phyloP scores from a whole-genome alignment of 2,113 vertebrate species.

The Aphyosemion australe region DNA sequence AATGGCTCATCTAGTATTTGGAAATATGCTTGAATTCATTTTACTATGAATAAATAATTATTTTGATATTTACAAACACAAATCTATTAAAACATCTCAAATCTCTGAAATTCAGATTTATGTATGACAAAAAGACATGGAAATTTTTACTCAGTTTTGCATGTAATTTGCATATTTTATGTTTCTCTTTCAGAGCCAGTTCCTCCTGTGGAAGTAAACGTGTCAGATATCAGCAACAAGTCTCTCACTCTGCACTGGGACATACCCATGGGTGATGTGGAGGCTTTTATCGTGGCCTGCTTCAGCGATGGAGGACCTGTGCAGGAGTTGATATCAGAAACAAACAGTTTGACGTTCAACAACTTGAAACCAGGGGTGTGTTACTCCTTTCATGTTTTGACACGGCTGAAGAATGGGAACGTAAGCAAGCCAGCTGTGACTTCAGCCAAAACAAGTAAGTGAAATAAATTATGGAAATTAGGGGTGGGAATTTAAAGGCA shows the following conservation, averaged over 20 bases:
- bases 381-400: constrained; percentile 9
- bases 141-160: background rate
- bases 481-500: no score
- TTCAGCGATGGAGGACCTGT: background rate
- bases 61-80: background rate
- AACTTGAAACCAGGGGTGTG: constrained; percentile 3
- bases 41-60: background rate
- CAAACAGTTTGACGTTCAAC: constrained; percentile 2
- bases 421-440: constrained; percentile 6
- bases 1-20: background rate
- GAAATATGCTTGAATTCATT: background rate
- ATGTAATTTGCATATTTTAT: no score
- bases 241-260: constrained; percentile 15
- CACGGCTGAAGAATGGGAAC: background rate
- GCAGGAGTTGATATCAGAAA: background rate
- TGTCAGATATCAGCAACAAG: background rate
- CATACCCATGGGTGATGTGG: constrained; percentile 10
- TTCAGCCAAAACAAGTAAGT: constrained; percentile 24
- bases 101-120: background rate
- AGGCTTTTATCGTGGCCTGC: constrained; percentile 6
- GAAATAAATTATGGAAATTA: background rate
- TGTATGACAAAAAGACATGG: background rate
- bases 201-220: background rate
- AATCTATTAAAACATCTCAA: background rate
- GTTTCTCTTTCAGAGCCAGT: constrained; percentile 2